Conservation (phyloP, 2,888 invertebrate genomes). For the Macrosiphum euphorbiae region DNA sequence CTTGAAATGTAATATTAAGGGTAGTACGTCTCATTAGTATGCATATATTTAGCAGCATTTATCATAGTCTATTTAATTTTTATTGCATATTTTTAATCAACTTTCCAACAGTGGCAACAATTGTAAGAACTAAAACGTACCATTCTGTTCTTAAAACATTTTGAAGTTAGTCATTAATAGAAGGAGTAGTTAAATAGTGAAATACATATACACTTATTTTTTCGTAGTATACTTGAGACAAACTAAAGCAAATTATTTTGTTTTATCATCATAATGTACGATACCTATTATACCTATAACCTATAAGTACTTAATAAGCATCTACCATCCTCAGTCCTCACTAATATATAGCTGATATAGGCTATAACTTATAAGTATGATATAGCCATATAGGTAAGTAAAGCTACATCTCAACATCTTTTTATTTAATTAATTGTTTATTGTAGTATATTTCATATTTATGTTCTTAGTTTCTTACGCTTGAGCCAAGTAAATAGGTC, state of each 20-base stretch:
- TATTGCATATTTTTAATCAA: conserved; percentile 5
- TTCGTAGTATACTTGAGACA: background rate
- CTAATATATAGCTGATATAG: background rate
- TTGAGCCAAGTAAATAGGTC: background rate
- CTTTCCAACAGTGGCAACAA: background rate
- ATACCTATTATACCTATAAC: no score
- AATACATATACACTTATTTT: background rate
- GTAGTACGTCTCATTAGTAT: background rate
- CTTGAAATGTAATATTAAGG: background rate
- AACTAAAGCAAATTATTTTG: background rate
- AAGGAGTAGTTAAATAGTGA: background rate
- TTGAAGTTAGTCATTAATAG: background rate
- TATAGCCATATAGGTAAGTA: no score
- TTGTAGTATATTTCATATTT: background rate
- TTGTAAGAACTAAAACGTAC: background rate
- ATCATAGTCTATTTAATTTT: conserved; percentile 4
- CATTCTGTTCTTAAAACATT: background rate
- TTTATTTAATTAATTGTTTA: background rate
- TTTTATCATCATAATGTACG: background rate
- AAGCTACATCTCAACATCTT: background rate
- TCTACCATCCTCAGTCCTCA: background rate
- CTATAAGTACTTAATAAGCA: background rate
- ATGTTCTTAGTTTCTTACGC: background rate
- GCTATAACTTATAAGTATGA: background rate
- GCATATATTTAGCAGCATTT: background rate